Percentiles rank a stretch among this genome's conserved stretches.
phyloP scores from a whole-genome alignment of 2,888 invertebrate species.

The Mylabris sibirica region DNA sequence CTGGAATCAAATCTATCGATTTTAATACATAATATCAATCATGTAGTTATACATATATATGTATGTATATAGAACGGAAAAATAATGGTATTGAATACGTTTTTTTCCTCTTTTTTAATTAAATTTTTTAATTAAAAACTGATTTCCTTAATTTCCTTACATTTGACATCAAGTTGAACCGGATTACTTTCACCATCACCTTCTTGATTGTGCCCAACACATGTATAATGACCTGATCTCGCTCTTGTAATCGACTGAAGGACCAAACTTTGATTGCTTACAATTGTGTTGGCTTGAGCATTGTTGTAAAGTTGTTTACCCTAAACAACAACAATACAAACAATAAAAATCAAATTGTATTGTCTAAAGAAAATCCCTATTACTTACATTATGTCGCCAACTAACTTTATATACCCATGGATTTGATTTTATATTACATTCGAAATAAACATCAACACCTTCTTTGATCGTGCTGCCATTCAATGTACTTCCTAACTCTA shows the following conservation, averaged over 20 bases:
- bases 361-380: not conserved
- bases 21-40: not conserved
- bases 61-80: not conserved
- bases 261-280: slow-evolving; percentile 90
- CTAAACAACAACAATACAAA: slow-evolving; percentile 55
- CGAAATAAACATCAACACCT: slow-evolving; percentile 90
- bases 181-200: slow-evolving; percentile 89
- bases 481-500: slow-evolving; percentile 83
- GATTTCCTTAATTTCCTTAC: slow-evolving; percentile 67
- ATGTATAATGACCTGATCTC: slow-evolving; percentile 84
- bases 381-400: slow-evolving; percentile 79
- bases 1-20: slow-evolving; percentile 1
- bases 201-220: slow-evolving; percentile 86
- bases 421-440: slow-evolving; percentile 89
- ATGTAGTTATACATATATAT: no score
- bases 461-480: slow-evolving; percentile 83
- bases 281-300: slow-evolving; percentile 79
- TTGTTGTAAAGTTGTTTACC: slow-evolving; percentile 81
- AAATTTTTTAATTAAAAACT: slow-evolving; percentile 17
- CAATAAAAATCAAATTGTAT: not conserved
- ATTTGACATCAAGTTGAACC: slow-evolving; percentile 83
- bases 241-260: slow-evolving; percentile 82
- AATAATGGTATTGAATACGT: not conserved
- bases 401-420: slow-evolving; percentile 82
- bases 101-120: not conserved